Percentiles rank a stretch among this genome's conserved stretches.
Evolutionary conservation across 2,113 vertebrate species (phyloP).

Genomic region (Patagioenas fasciata): DNA sequence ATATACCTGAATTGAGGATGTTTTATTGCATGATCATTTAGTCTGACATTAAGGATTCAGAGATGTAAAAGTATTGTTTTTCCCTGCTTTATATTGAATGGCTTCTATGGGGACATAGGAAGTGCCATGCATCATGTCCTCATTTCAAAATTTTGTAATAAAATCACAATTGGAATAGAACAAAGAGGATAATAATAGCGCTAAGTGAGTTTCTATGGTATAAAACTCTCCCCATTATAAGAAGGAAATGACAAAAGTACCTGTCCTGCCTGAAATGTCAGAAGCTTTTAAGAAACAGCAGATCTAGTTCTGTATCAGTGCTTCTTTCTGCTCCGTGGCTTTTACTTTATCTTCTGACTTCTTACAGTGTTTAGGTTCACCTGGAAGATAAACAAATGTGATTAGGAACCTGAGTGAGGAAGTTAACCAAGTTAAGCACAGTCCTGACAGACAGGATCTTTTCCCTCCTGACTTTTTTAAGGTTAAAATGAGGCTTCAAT

Average conservation of each 20-base stretch:
- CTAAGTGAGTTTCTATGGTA: rapidly evolving
- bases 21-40: background rate
- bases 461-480: background rate
- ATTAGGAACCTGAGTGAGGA: background rate
- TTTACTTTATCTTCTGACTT: constrained; percentile 68
- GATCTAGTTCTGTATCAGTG: constrained; percentile 65
- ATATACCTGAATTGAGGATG: background rate
- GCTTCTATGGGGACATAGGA: background rate
- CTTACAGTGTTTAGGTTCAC: constrained; percentile 69
- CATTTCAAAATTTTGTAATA: background rate
- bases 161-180: background rate
- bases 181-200: background rate
- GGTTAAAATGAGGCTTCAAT: background rate
- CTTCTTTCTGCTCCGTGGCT: constrained; percentile 62
- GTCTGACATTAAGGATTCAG: background rate
- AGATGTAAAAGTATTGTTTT: background rate
- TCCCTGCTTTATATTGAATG: background rate
- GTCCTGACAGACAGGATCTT: background rate
- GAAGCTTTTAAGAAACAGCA: constrained; percentile 45
- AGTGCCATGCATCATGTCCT: background rate
- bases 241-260: constrained; percentile 58
- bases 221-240: background rate
- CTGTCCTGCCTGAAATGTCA: constrained; percentile 64
- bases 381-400: constrained; percentile 60
- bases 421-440: background rate